phyloP scores from a whole-genome alignment of 2,888 invertebrate species.

The Drosophila aldrichi region DNA sequence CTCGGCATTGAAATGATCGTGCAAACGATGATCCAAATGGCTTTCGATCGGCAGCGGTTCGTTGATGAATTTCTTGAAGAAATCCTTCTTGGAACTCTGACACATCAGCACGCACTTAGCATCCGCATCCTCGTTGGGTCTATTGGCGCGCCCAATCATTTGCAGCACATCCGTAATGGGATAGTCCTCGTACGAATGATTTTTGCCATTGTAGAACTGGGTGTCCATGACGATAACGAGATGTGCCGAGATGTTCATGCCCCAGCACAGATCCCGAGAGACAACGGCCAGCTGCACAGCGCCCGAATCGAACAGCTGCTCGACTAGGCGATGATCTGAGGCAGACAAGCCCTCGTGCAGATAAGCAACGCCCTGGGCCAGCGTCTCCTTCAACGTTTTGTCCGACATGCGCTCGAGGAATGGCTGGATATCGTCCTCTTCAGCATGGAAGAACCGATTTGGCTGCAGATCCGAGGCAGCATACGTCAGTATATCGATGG shows the following conservation, averaged over 20 bases:
- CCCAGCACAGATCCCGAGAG: constrained; percentile 96
- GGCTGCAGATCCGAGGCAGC: constrained; percentile 95
- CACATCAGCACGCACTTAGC: constrained; percentile 98
- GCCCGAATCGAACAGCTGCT: constrained; percentile 96
- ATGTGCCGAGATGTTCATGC: constrained; percentile 94
- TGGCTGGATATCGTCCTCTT: constrained; percentile 93
- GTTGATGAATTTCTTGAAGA: constrained; percentile 98
- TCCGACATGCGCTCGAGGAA: constrained; percentile 95
- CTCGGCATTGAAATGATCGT: constrained; percentile 99
- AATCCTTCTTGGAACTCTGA: constrained; percentile 98
- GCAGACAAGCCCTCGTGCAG: constrained; percentile 96
- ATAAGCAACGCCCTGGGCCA: constrained; percentile 98
- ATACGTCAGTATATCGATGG: constrained; percentile 97
- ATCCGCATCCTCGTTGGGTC: constrained; percentile 96
- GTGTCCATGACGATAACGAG: constrained; percentile 97
- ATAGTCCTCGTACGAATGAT: constrained; percentile 97
- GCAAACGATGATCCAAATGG: constrained; percentile 98
- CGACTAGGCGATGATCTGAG: constrained; percentile 95
- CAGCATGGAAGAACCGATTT: constrained; percentile 95
- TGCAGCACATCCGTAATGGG: constrained; percentile 98
- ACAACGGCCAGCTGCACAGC: constrained; percentile 97
- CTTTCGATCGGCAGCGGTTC: constrained; percentile 99
- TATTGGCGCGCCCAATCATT: constrained; percentile 98
- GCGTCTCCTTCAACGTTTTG: constrained; percentile 95
- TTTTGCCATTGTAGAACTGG: constrained; percentile 89